Base-by-base conservation (phyloP, 2,113 vertebrate genomes). In the Cyprinodon tularosa region DNA sequence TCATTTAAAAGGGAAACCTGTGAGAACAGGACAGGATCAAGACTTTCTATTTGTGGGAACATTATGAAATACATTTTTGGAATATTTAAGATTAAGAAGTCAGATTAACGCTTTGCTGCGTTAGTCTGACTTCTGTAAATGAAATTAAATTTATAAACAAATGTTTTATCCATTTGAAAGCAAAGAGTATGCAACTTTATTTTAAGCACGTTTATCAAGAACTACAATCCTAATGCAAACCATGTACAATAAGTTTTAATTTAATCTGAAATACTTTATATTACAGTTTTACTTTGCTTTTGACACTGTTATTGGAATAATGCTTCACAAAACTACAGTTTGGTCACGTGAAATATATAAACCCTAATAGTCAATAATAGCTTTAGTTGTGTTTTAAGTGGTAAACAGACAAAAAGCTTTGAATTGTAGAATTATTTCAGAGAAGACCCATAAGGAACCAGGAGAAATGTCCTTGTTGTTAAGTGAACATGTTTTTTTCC, bases 91-190 rank as follows among this genome's bases (percentile, higher is more conserved):
- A 6, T 4, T 37, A 38, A 39, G 44, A 44, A 4, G 38, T 59
- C 66, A 53, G 48, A 70, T 75, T 29, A 17, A 71, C 47, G 29
- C 36, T 66, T 39, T 38, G 62, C 57, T 65, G 72, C 60, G 3
- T 45, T n/a, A 44, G 42, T 38, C 17, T 15, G 38, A 44, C 42
- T 50, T 13, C 9, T 13, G 65, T 29, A 64, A 44, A 77, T 64
- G 36, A 44, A 53, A 66, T 45, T 3, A 38, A 36, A 42, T 61
- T 71, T 66, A 40, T 60, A 60, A 61, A 39, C 39, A 42, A 72
- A 22, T 20, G 61, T 15, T n/a, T 65, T 57, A 64, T 4, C 4
- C 22, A 12, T 11, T 77, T 65, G 64, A 12, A 45, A 64, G 68
- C 20, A 17, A 69, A 39, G 39, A 77, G 48, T 47, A n/a, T 48